These are phyloP conservation scores for Pammene aurita DNA, from an alignment of 2,888 invertebrate genomes.

Conservation along the genomic window DNA sequence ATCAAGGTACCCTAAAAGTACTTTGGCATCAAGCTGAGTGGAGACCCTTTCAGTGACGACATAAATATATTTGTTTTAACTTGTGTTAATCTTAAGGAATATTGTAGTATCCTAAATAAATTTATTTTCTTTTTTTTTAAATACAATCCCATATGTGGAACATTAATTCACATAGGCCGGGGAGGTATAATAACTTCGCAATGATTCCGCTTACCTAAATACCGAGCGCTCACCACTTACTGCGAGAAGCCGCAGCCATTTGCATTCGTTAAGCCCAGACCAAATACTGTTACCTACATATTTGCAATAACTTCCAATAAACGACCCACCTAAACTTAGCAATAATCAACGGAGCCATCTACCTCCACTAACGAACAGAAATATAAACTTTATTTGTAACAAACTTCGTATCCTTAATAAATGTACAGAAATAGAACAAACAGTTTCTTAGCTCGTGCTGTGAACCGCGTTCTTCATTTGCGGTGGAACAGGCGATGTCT, in stretches of 20 bases:
- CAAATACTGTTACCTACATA: slow-evolving; percentile 51
- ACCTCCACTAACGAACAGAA: slow-evolving; percentile 28
- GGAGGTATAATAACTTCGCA: slow-evolving; percentile 22
- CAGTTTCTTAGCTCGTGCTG: slow-evolving; percentile 25
- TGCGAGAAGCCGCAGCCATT: slow-evolving; percentile 49
- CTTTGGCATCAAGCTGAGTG: too few relatives aligned
- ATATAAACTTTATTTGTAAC: slow-evolving; percentile 52
- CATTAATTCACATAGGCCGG: slow-evolving; percentile 4
- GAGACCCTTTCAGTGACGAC: too few relatives aligned
- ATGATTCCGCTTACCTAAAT: slow-evolving; percentile 29
- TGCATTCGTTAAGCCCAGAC: slow-evolving; percentile 56
- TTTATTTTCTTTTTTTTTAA: not conserved
- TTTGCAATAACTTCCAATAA: slow-evolving; percentile 49
- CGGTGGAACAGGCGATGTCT: slow-evolving; percentile 63
- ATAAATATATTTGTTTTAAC: too few relatives aligned
- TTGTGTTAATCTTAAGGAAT: too few relatives aligned
- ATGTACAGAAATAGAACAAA: slow-evolving; percentile 56
- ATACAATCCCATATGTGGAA: not conserved
- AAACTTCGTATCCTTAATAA: slow-evolving; percentile 53
- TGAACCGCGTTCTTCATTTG: slow-evolving; percentile 61
- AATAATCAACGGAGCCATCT: slow-evolving; percentile 30
- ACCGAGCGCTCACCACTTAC: slow-evolving; percentile 43
- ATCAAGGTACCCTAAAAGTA: too few relatives aligned
- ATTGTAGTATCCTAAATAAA: too few relatives aligned
- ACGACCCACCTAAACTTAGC: slow-evolving; percentile 38